Evolutionary conservation across 2,113 vertebrate species (phyloP).

Genomic region (Theropithecus gelada): DNA sequence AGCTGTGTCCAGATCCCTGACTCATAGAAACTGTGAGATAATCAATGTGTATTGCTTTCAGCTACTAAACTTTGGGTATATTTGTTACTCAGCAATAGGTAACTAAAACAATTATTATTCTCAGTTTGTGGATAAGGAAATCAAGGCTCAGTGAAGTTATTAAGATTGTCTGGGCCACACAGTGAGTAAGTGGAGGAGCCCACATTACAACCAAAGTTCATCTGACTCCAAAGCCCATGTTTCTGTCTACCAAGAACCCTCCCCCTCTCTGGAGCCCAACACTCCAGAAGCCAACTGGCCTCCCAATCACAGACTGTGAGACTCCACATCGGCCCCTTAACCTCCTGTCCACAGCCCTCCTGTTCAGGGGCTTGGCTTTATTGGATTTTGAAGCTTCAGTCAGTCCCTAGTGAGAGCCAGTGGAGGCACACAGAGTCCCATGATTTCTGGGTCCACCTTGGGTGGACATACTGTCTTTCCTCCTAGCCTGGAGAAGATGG

Average conservation of each 20-base stretch:
- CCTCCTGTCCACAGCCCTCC: background rate
- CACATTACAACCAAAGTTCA: background rate
- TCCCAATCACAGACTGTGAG: background rate
- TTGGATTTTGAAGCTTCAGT: background rate
- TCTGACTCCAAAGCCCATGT: background rate
- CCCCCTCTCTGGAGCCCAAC: background rate
- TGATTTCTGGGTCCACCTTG: background rate
- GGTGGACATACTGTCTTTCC: background rate
- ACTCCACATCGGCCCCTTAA: background rate
- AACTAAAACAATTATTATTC: background rate
- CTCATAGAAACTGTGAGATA: background rate
- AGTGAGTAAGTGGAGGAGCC: background rate
- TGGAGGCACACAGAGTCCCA: background rate
- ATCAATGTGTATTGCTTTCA: background rate
- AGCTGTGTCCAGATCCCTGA: background rate
- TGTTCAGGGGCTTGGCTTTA: background rate
- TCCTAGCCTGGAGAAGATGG: background rate
- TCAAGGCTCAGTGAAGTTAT: background rate
- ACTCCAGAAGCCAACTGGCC: background rate
- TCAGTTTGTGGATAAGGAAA: background rate
- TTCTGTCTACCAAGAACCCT: background rate
- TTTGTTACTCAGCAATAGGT: background rate
- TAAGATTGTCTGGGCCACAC: background rate
- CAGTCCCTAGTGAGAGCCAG: background rate
- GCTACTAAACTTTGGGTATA: background rate